Evolutionary conservation across 2,797 vertebrate species (phyloP).

Genomic region (Melanotaenia maccullochi): DNA sequence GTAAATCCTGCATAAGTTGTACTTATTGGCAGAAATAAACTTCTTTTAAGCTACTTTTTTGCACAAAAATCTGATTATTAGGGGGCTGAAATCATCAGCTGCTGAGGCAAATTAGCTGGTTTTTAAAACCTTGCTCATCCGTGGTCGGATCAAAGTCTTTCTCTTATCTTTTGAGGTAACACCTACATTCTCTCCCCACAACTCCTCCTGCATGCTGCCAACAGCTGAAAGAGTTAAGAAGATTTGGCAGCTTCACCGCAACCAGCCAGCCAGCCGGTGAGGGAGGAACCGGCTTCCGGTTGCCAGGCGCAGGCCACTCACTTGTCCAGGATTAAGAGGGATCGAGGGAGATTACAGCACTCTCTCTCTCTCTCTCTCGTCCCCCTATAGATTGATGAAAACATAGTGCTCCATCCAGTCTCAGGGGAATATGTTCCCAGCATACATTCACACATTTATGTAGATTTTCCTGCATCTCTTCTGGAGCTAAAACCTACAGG

Average conservation of each 20-base stretch:
- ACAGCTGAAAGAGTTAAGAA: conserved; percentile 79
- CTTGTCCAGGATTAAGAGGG: conserved; percentile 82
- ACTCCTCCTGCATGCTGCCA: conserved; percentile 41
- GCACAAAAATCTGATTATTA: too few relatives aligned
- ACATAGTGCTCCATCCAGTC: conserved; percentile 7
- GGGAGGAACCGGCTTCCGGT: conserved; percentile 65
- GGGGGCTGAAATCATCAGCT: not conserved
- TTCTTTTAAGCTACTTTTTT: too few relatives aligned
- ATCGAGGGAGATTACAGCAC: conserved; percentile 82
- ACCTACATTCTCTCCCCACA: not conserved
- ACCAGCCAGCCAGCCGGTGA: conserved; percentile 61
- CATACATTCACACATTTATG: not conserved
- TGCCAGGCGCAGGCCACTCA: conserved; percentile 68
- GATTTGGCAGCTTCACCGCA: conserved; percentile 69
- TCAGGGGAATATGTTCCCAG: conserved; percentile 41
- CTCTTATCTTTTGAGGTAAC: not conserved
- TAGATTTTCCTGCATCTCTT: conserved; percentile 13
- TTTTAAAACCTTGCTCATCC: not conserved
- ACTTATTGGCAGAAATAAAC: too few relatives aligned
- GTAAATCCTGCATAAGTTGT: too few relatives aligned
- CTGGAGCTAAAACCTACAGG: conserved; percentile 13
- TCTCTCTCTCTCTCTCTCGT: conserved; percentile 43
- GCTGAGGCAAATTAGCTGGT: not conserved
- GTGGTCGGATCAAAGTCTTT: not conserved
- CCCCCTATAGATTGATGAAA: conserved; percentile 42